Conservation (phyloP, 2,113 vertebrate genomes). For the Saiga tatarica region DNA sequence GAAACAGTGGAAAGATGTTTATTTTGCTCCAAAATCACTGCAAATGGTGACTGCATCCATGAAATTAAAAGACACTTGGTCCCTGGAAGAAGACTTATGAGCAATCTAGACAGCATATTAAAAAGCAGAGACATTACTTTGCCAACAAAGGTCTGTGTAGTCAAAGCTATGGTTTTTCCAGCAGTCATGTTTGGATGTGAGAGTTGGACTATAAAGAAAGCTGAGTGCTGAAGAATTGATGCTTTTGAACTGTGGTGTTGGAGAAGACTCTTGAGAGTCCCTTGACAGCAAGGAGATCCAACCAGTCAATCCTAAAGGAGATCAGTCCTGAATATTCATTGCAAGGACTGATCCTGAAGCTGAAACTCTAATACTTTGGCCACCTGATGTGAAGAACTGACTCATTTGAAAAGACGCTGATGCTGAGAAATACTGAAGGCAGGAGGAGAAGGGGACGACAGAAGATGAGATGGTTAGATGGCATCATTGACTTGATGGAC, state of each 20-base stretch:
- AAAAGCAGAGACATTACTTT: not conserved
- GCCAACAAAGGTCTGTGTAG: not conserved
- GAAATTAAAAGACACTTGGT: not conserved
- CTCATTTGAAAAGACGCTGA: not conserved
- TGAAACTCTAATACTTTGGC: not conserved
- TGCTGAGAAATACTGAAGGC: not conserved
- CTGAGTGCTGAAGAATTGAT: accelerated
- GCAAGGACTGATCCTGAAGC: not conserved
- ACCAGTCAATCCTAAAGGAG: not conserved
- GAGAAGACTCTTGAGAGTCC: not conserved
- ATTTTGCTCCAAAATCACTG: not conserved
- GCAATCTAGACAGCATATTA: not conserved
- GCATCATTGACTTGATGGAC: not conserved
- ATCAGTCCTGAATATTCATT: not conserved
- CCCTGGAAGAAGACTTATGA: not conserved
- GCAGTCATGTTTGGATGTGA: not conserved
- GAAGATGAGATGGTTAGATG: not conserved
- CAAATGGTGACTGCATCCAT: not conserved
- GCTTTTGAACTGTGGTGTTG: not conserved
- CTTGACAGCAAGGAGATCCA: not conserved
- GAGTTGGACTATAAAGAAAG: not conserved
- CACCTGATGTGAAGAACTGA: not conserved
- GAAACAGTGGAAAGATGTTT: not conserved
- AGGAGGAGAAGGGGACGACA: not conserved
- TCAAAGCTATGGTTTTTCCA: not conserved